Evolutionary conservation across 2,888 invertebrate species (phyloP).

Genomic region (Scaptomyza cyrtandrae): DNA sequence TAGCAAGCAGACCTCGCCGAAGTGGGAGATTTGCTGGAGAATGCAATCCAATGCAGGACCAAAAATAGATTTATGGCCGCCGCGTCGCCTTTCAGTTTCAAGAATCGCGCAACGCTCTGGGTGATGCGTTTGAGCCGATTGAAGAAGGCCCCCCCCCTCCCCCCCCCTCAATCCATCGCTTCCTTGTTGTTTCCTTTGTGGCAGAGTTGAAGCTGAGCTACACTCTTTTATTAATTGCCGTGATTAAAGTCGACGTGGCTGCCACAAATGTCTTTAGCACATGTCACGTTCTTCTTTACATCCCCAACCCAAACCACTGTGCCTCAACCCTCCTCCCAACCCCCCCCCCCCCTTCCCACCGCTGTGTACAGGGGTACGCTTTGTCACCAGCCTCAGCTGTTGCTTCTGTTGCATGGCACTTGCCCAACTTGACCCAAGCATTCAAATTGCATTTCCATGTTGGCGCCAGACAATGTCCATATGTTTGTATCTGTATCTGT

Average conservation of each 20-base stretch:
- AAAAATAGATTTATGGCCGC: conserved; percentile 78
- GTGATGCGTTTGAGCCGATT: conserved; percentile 52
- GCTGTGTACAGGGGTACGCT: neutral
- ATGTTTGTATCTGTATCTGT: neutral
- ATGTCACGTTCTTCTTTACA: conserved; percentile 58
- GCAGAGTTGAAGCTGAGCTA: conserved; percentile 14
- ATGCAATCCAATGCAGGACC: conserved; percentile 50
- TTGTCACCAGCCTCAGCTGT: conserved; percentile 36
- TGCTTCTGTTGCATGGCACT: conserved; percentile 50
- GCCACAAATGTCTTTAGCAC: conserved; percentile 74
- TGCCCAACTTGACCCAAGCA: conserved; percentile 71
- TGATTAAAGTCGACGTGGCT: conserved; percentile 69
- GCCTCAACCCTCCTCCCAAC: neutral
- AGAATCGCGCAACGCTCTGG: conserved; percentile 64
- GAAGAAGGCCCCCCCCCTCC: neutral
- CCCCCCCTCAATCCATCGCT: neutral
- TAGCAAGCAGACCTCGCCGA: conserved; percentile 58
- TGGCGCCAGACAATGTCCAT: conserved; percentile 54
- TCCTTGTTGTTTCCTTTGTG: conserved; percentile 52
- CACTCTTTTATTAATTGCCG: conserved; percentile 70
- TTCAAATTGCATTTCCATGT: conserved; percentile 76
- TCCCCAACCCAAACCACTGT: conserved; percentile 15
- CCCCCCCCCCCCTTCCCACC: neutral
- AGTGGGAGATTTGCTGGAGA: conserved; percentile 56
- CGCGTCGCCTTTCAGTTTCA: conserved; percentile 57